Evolutionary conservation across 2,113 vertebrate species (phyloP), one percentile per base, ranked within the genome.

Genomic region (Carassius auratus): DNA sequence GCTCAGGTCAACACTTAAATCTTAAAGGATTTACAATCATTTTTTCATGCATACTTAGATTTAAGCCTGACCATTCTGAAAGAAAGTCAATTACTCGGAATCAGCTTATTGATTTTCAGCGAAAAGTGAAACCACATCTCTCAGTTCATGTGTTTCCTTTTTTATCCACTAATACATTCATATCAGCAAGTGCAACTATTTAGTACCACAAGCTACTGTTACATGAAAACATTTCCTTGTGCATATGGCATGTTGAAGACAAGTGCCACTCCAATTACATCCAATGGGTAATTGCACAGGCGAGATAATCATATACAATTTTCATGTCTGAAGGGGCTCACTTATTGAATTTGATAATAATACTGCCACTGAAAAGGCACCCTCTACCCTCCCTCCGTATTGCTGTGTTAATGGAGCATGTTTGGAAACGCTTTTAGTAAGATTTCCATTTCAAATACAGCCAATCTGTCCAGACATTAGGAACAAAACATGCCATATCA

Each of bases 281-380:
- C 80, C 81, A 87, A 85, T 90, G 84, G 73, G 83, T 89, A 90
- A 90, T 88, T 90, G 85, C 80, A 55, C 57, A 76, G 80, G 71
- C 61, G 23, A 68, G 79, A 89, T 89, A 89, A 92, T 89, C 87
- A 87, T 80, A 85, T 84, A 86, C 59, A 84, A 87, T 90, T 92
- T 87, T 87, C 84, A 30, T 36, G 33, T 88, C 86, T 89, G 73
- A 88, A 87, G 73, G 85, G 87, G 87, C 50, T 73, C 86, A 85
- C 87, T 90, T 88, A 86, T 78, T 82, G 84, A 88, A 88, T 90
- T 88, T 86, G 84, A 85, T 80, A 61, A 87, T 86, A 86, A 89
- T 76, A 81, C 76, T 83, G 77, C 12, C 42, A 26, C 50, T 83
- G 81, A 86, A 86, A 85, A 38, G 68, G 4, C 42, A 79, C 86